These are phyloP conservation scores for Pammene fasciana DNA, from an alignment of 2,888 invertebrate genomes.

Conservation along the genomic window DNA sequence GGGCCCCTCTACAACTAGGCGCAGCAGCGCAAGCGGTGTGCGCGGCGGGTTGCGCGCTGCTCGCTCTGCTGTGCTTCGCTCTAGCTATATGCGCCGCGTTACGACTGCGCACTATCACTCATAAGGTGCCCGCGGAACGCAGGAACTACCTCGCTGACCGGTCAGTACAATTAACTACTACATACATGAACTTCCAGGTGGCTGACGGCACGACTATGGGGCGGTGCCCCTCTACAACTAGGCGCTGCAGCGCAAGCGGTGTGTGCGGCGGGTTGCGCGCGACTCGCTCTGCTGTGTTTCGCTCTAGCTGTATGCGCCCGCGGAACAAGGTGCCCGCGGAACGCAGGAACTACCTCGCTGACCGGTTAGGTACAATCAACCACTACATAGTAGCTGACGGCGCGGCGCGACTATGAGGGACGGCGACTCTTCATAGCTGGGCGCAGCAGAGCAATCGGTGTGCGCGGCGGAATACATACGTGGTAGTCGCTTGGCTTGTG, in stretches of 20 bases:
- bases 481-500: too few relatives aligned
- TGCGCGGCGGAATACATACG: too few relatives aligned
- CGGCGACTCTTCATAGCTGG: too few relatives aligned
- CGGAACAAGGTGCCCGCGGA: constrained; percentile 83
- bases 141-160: constrained; percentile 81
- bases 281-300: constrained; percentile 87
- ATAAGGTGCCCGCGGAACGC: constrained; percentile 84
- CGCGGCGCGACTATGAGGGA: too few relatives aligned
- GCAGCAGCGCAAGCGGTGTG: constrained; percentile 85
- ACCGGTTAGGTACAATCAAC: too few relatives aligned
- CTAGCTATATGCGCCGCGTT: constrained; percentile 87
- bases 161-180: constrained; percentile 58
- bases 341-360: constrained; percentile 80
- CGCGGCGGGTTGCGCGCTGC: constrained; percentile 86
- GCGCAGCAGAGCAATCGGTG: too few relatives aligned
- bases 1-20: constrained; percentile 82
- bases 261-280: constrained; percentile 86
- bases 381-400: too few relatives aligned
- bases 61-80: constrained; percentile 86
- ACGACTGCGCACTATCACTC: constrained; percentile 83
- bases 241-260: constrained; percentile 84
- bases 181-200: too few relatives aligned
- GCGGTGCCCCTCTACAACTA: constrained; percentile 83
- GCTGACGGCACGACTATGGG: constrained; percentile 86
- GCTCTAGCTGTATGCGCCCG: constrained; percentile 87